These are phyloP conservation scores for Caenorhabditis inopinata DNA, from an alignment of 1,140 invertebrate species.

Conservation along the genomic window DNA sequence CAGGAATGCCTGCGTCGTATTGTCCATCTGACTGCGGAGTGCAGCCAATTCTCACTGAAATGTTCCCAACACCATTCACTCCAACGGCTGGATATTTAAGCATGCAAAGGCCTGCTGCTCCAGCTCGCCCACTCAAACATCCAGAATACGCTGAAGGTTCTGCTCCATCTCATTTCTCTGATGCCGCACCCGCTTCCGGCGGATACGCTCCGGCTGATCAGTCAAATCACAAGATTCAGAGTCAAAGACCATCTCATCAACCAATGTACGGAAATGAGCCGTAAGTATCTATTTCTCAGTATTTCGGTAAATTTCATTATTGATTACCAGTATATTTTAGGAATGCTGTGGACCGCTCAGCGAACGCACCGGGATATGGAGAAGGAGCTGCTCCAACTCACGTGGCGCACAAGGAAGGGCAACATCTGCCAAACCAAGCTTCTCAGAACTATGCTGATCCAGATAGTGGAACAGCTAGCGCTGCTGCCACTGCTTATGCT, in stretches of 20 bases:
- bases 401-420: not conserved
- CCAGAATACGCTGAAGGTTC: slow-evolving; percentile 10
- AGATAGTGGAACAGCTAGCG: not conserved
- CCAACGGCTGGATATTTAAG: not conserved
- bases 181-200: too few relatives aligned
- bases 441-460: slow-evolving; percentile 14
- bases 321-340: too few relatives aligned
- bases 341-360: not conserved
- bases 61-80: slow-evolving; percentile 34
- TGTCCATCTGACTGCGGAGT: slow-evolving; percentile 60
- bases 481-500: not conserved
- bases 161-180: slow-evolving; percentile 4
- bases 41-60: slow-evolving; percentile 56
- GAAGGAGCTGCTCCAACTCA: not conserved
- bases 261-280: too few relatives aligned
- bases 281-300: too few relatives aligned
- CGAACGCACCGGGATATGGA: not conserved
- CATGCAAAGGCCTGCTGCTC: slow-evolving; percentile 4
- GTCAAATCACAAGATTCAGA: too few relatives aligned
- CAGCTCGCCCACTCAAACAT: not conserved
- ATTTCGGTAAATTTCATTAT: too few relatives aligned
- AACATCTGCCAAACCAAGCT: not conserved
- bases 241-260: too few relatives aligned
- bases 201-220: too few relatives aligned
- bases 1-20: slow-evolving; percentile 55